Conservation (phyloP, 2,113 vertebrate genomes). For the Semnornis frantzii region DNA sequence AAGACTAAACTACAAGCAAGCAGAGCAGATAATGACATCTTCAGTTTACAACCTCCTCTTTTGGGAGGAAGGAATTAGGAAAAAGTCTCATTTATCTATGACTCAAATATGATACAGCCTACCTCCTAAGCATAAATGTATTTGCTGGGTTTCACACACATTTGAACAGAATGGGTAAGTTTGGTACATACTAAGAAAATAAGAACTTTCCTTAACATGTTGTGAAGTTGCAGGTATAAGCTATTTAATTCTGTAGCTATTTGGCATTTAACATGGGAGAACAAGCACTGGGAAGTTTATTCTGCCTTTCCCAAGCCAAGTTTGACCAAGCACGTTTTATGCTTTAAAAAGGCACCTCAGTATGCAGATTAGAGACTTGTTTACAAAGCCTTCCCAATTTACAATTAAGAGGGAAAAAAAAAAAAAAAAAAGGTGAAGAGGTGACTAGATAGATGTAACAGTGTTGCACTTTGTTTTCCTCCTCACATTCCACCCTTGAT, state of each 20-base stretch:
- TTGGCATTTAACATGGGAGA: background rate
- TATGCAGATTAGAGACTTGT: background rate
- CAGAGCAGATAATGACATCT: background rate
- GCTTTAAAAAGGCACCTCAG: background rate
- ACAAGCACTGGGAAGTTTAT: background rate
- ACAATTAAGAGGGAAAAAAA: background rate
- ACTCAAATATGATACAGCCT: background rate
- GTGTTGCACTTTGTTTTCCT: background rate
- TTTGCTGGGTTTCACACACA: background rate
- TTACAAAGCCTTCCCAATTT: background rate
- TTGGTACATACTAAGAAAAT: background rate
- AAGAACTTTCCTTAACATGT: background rate
- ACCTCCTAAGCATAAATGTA: background rate
- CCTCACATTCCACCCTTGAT: background rate
- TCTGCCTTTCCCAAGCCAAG: background rate
- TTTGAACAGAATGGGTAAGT: background rate
- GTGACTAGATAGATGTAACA: background rate
- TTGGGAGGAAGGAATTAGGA: background rate
- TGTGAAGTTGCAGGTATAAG: background rate
- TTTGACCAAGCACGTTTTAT: background rate
- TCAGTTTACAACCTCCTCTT: background rate
- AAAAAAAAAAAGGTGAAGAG: background rate
- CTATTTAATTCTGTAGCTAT: background rate
- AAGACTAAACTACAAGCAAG: background rate
- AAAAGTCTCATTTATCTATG: background rate